phyloP scores from a whole-genome alignment of 2,888 invertebrate species.

The Hesperia comma region DNA sequence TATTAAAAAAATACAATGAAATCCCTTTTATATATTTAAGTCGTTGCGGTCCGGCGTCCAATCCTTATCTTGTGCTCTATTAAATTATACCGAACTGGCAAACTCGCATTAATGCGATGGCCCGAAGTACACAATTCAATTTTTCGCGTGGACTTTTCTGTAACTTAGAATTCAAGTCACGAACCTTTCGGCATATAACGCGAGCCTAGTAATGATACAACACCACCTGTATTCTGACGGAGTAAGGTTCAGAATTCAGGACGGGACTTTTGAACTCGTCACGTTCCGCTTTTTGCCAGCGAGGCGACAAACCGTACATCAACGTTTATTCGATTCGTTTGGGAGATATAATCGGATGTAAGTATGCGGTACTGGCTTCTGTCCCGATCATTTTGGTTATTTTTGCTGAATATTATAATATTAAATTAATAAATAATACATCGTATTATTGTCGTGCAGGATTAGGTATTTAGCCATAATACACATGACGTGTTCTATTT shows the following conservation, averaged over 20 bases:
- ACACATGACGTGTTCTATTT: too few species aligned
- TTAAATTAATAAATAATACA: too few species aligned
- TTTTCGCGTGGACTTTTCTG: conserved; percentile 35
- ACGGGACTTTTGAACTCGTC: not conserved
- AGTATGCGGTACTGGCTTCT: conserved; percentile 31
- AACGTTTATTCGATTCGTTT: conserved; percentile 37
- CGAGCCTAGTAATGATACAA: conserved; percentile 17
- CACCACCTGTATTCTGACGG: conserved; percentile 13
- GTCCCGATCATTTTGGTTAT: conserved; percentile 11
- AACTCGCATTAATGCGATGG: conserved; percentile 31
- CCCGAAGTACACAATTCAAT: conserved; percentile 38
- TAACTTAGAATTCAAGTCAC: conserved; percentile 35
- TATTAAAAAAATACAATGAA: not conserved
- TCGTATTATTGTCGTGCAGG: too few species aligned
- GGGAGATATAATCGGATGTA: conserved; percentile 34
- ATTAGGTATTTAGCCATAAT: too few species aligned
- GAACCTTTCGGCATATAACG: conserved; percentile 22
- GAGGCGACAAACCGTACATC: conserved; percentile 33
- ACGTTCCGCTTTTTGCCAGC: conserved; percentile 31
- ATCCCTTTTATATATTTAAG: not conserved
- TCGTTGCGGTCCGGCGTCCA: not conserved
- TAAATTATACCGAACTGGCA: conserved; percentile 30
- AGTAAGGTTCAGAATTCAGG: conserved; percentile 21
- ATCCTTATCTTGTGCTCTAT: conserved; percentile 13
- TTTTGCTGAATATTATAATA: not conserved